Conservation (phyloP, 2,113 vertebrate genomes). For the Oryzias celebensis region DNA sequence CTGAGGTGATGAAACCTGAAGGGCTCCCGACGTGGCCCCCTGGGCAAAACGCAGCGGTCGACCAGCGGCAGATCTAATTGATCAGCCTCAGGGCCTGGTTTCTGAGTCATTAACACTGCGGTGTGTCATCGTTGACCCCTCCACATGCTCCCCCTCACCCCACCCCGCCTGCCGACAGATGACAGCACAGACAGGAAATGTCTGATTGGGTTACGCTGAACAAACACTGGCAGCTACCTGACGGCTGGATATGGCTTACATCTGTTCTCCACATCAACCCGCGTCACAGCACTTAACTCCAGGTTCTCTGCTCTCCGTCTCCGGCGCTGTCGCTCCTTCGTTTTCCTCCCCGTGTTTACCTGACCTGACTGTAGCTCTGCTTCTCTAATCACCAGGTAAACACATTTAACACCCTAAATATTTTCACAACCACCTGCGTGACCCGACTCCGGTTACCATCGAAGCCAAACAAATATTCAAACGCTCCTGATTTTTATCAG, state of each 20-base stretch:
- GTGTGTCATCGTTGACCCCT: slow-evolving; percentile 69
- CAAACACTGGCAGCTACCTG: slow-evolving; percentile 78
- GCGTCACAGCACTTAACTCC: slow-evolving; percentile 35
- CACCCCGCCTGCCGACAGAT: slow-evolving; percentile 67
- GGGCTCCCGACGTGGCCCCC: slow-evolving; percentile 15
- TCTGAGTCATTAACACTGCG: slow-evolving; percentile 68
- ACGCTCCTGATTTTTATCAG: slow-evolving; percentile 5
- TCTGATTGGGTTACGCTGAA: slow-evolving; percentile 76
- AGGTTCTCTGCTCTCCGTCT: slow-evolving; percentile 43
- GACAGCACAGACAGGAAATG: slow-evolving; percentile 78
- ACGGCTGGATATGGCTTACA: slow-evolving; percentile 66
- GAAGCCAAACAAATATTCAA: slow-evolving; percentile 23
- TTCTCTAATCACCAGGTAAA: slow-evolving; percentile 34
- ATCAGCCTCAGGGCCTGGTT: slow-evolving; percentile 37
- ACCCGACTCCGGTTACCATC: slow-evolving; percentile 1
- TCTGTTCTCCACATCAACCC: slow-evolving; percentile 68
- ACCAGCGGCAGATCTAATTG: slow-evolving; percentile 49
- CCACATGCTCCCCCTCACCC: slow-evolving; percentile 36
- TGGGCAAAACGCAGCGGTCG: slow-evolving; percentile 14
- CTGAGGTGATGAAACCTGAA: slow-evolving; percentile 39
- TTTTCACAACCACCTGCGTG: slow-evolving; percentile 12
- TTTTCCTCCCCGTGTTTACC: slow-evolving; percentile 21
- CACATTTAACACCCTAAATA: slow-evolving; percentile 6
- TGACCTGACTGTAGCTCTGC: slow-evolving; percentile 19
- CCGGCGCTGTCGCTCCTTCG: slow-evolving; percentile 11